Percentiles rank a stretch among this genome's conserved stretches.
Evolutionary conservation across 2,113 vertebrate genomes (phyloP).

Genomic region (Chitala chitala): DNA sequence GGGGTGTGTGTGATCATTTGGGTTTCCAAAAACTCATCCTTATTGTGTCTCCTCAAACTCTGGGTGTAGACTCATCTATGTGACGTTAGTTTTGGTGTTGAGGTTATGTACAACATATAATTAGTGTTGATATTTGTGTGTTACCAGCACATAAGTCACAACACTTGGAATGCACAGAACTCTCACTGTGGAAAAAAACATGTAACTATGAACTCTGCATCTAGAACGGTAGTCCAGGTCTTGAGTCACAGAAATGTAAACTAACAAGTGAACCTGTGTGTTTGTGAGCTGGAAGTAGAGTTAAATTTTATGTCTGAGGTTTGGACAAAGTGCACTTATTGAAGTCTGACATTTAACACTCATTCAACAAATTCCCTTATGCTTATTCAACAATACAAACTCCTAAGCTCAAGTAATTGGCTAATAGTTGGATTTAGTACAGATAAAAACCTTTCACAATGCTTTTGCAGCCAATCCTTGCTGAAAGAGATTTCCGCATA

Average conservation of each 20-base stretch:
- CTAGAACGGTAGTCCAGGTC: neutral
- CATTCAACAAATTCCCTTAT: conserved; percentile 15
- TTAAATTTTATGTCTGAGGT: neutral
- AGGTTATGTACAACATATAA: neutral
- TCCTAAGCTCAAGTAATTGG: conserved; percentile 12
- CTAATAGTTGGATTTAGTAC: neutral
- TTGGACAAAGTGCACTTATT: neutral
- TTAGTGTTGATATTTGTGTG: neutral
- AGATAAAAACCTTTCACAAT: neutral
- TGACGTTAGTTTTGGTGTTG: neutral
- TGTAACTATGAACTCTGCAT: neutral
- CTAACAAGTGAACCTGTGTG: conserved; percentile 1
- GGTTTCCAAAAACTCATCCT: neutral
- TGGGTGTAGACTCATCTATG: neutral
- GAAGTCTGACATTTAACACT: conserved; percentile 8
- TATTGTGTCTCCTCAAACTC: neutral
- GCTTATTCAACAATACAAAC: conserved; percentile 12
- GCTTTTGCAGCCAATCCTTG: neutral
- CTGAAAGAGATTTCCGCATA: neutral
- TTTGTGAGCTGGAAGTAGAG: neutral
- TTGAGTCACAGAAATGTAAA: neutral
- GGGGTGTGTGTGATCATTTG: neutral
- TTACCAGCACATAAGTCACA: neutral
- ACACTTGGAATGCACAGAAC: neutral
- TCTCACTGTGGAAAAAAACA: neutral